phyloP scores from a whole-genome alignment of 2,113 vertebrate species.

The Rhadina sibilatrix region DNA sequence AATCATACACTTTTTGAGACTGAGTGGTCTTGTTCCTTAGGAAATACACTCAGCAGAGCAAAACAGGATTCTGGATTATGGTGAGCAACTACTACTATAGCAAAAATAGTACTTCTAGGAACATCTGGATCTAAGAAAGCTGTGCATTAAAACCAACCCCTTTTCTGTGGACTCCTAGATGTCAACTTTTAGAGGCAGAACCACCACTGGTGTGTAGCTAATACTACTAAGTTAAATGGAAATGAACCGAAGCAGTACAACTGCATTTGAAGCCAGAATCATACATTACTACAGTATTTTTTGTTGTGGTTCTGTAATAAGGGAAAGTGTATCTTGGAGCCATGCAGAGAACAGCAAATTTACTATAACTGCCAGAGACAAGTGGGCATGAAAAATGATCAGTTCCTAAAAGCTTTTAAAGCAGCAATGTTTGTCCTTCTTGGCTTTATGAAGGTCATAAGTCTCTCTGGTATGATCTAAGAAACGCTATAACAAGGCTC shows the following conservation, averaged over 20 bases:
- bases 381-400: constrained; percentile 26
- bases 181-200: not conserved
- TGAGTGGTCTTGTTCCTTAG: not conserved
- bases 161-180: not conserved
- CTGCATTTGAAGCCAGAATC: not conserved
- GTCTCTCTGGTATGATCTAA: constrained; percentile 47
- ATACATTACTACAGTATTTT: constrained; percentile 14
- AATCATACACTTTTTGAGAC: not conserved
- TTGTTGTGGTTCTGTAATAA: constrained; percentile 30
- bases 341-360: constrained; percentile 43
- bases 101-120: not conserved
- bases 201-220: not conserved
- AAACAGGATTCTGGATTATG: not conserved
- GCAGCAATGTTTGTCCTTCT: constrained; percentile 35
- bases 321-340: constrained; percentile 28
- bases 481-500: constrained; percentile 39
- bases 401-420: constrained; percentile 48
- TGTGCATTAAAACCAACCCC: not conserved
- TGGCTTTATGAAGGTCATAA: constrained; percentile 49
- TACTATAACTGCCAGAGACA: constrained; percentile 43
- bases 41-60: not conserved
- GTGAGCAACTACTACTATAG: not conserved
- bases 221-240: not conserved
- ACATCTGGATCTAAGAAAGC: not conserved
- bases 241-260: not conserved